A percentile compares a stretch with the other conserved stretches of the same genome.
Conservation (phyloP, 2,797 vertebrate species). For the Eidolon dupreanum region DNA sequence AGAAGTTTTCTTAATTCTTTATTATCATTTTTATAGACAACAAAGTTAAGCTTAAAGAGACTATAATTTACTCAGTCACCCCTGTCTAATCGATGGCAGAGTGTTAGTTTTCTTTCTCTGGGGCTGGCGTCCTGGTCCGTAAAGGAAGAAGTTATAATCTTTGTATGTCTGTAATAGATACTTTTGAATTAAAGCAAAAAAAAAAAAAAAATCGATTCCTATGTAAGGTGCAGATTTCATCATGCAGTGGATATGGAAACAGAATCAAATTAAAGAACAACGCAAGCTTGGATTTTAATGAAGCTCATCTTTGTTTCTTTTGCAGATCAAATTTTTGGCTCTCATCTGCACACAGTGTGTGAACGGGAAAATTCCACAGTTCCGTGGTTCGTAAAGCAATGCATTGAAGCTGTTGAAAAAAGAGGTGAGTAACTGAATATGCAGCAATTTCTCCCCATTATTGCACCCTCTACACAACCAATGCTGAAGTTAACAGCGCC, state of each 20-base stretch:
- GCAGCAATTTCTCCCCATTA: background rate
- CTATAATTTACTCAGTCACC: slow-evolving; percentile 36
- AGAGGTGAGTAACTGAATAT: slow-evolving; percentile 88
- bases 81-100: background rate
- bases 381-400: slow-evolving; percentile 91
- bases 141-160: slow-evolving; percentile 12
- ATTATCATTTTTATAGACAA: background rate
- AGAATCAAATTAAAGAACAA: slow-evolving; percentile 78
- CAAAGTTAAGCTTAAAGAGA: slow-evolving; percentile 52
- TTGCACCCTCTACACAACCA: slow-evolving; percentile 1
- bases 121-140: slow-evolving; percentile 12
- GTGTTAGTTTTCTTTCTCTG: slow-evolving; percentile 48
- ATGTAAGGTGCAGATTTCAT: slow-evolving; percentile 71
- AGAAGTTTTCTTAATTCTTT: background rate
- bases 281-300: slow-evolving; percentile 77
- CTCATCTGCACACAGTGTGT: slow-evolving; percentile 91
- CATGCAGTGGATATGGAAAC: slow-evolving; percentile 62
- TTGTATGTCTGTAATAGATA: slow-evolving; percentile 41
- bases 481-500: slow-evolving; percentile 36
- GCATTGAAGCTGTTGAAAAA: slow-evolving; percentile 92
- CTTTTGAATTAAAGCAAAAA: slow-evolving; percentile 68
- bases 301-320: slow-evolving; percentile 79
- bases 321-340: slow-evolving; percentile 96
- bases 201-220: slow-evolving; percentile 53
- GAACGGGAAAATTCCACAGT: slow-evolving; percentile 92